Conservation (phyloP, 2,888 invertebrate species). For the Hybos culiciformis region DNA sequence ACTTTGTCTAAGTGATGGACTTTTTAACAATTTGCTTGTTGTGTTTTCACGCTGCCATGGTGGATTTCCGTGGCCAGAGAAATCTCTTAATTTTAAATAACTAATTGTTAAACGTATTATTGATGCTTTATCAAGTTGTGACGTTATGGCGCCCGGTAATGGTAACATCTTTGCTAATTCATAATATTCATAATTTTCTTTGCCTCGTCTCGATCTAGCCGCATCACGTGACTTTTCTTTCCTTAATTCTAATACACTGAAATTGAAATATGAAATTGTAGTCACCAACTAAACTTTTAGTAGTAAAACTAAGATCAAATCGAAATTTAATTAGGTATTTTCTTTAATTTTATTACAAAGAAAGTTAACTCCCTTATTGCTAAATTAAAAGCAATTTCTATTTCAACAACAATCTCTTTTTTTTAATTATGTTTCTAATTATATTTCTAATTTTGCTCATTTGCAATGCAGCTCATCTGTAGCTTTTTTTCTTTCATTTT, state of each 20-base stretch:
- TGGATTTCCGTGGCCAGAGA: conserved; percentile 90
- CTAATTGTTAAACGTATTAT: conserved; percentile 93
- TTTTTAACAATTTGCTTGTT: conserved; percentile 59
- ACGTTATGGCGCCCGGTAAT: conserved; percentile 79
- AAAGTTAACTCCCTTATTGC: no score
- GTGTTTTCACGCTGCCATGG: conserved; percentile 83
- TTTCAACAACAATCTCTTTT: no score
- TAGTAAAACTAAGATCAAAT: no score
- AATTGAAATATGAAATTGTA: conserved; percentile 36
- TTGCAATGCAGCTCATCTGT: no score
- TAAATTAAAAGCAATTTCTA: no score
- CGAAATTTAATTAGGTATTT: no score
- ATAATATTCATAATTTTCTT: conserved; percentile 94
- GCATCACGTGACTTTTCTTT: conserved; percentile 92
- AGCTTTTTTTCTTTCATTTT: no score
- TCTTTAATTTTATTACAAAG: no score
- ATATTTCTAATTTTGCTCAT: no score
- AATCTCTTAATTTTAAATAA: conserved; percentile 87
- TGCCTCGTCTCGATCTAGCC: conserved; percentile 78
- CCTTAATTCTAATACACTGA: conserved; percentile 81
- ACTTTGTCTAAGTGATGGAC: conserved; percentile 60
- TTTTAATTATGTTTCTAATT: no score
- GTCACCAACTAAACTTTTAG: no score
- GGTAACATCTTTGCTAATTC: conserved; percentile 91
- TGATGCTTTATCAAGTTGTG: conserved; percentile 89